Conservation (phyloP, 1,140 invertebrate genomes). For the Sycophila sp. region DNA sequence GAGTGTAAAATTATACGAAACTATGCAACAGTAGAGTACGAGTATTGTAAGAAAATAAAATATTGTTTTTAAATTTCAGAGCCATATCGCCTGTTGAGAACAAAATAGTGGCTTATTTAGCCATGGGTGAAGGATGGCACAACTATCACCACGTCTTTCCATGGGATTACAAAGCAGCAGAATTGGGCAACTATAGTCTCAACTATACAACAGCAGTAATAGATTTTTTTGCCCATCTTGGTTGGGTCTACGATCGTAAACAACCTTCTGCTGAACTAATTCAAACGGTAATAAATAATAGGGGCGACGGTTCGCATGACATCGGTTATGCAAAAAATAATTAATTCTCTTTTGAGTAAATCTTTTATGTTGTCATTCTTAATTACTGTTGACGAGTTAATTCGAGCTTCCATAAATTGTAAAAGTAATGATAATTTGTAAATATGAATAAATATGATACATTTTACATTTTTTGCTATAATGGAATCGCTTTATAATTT, state of each 20-base stretch:
- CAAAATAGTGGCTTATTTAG: constrained; percentile 46
- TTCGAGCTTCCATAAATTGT: too few relatives aligned
- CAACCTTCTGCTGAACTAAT: constrained; percentile 70
- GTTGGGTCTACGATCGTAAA: constrained; percentile 84
- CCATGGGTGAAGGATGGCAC: constrained; percentile 75
- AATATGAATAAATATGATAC: too few relatives aligned
- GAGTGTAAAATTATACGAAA: constrained; percentile 54
- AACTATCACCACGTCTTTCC: constrained; percentile 93
- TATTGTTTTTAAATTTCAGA: too few relatives aligned
- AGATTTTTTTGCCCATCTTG: constrained; percentile 75
- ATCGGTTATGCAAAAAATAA: neutral
- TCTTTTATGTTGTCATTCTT: too few relatives aligned
- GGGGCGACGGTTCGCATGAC: constrained; percentile 53
- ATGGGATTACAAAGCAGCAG: constrained; percentile 80
- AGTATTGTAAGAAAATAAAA: constrained; percentile 58
- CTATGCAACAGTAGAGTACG: neutral
- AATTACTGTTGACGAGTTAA: too few relatives aligned
- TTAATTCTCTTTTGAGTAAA: too few relatives aligned
- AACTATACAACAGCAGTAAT: constrained; percentile 74
- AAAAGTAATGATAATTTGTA: too few relatives aligned
- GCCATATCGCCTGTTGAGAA: constrained; percentile 75
- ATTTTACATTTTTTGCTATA: too few relatives aligned
- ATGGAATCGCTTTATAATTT: too few relatives aligned
- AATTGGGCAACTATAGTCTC: constrained; percentile 66
- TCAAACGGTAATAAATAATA: constrained; percentile 65